phyloP scores from a whole-genome alignment of 2,113 vertebrate species.

The Eptatretus burgeri region DNA sequence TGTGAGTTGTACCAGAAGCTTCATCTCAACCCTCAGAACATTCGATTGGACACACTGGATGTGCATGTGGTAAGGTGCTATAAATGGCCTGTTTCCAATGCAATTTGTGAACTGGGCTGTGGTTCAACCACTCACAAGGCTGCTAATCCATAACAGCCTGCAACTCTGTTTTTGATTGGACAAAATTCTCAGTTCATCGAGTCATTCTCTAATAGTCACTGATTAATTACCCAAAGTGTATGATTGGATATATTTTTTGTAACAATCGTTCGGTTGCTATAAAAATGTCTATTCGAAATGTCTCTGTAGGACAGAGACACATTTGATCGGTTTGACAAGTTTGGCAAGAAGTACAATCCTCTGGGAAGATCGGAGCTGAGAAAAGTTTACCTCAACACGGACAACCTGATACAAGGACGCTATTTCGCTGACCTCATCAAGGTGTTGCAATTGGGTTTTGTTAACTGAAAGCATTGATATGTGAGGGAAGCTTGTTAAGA shows the following conservation, averaged over 20 bases:
- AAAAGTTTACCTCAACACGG: constrained; percentile 1
- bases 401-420: constrained; percentile 5
- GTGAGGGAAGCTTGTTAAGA: too few species aligned
- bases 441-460: not conserved
- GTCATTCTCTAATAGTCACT: too few species aligned
- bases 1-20: not conserved
- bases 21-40: not conserved
- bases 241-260: too few species aligned
- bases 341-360: constrained; percentile 6
- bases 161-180: too few species aligned
- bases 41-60: constrained; percentile 1
- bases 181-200: too few species aligned
- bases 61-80: not conserved
- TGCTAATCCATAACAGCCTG: too few species aligned
- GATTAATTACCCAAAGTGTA: too few species aligned
- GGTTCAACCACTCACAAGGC: too few species aligned
- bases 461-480: too few species aligned
- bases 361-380: constrained; percentile 5
- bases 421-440: constrained; percentile 7
- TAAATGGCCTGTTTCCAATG: too few species aligned
- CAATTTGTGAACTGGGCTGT: too few species aligned
- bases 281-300: not conserved
- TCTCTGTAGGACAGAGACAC: constrained; percentile 7
- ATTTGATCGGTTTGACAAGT: constrained; percentile 6
- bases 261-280: too few species aligned